phyloP scores from a whole-genome alignment of 2,113 vertebrate genomes.

The Centropus unirufus region DNA sequence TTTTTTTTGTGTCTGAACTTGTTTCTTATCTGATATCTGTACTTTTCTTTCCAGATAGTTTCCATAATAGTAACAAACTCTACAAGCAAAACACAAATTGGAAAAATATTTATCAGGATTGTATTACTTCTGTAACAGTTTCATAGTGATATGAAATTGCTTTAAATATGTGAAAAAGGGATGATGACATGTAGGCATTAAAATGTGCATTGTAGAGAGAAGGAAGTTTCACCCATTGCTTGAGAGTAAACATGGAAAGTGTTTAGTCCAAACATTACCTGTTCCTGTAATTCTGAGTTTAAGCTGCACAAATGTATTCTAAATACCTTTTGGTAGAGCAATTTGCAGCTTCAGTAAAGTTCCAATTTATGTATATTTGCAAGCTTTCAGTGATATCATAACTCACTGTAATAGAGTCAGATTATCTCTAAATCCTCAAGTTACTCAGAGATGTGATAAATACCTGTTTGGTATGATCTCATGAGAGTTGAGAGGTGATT shows the following conservation, averaged over 20 bases:
- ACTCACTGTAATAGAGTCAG: neutral
- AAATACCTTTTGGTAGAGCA: neutral
- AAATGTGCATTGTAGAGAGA: neutral
- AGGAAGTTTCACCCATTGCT: neutral
- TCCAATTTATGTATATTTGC: neutral
- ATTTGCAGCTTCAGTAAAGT: neutral
- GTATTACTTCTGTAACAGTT: neutral
- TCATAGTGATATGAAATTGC: neutral
- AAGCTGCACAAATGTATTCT: neutral
- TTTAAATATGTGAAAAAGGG: neutral
- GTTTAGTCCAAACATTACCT: too few species aligned
- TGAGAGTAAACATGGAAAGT: neutral
- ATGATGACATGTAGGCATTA: neutral
- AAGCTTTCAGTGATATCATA: neutral
- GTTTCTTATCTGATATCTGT: neutral
- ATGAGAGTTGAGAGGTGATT: neutral
- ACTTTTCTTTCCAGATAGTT: neutral
- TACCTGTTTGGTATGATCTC: neutral
- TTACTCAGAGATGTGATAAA: neutral
- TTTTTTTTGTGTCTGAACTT: neutral
- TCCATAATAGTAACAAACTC: conserved; percentile 2
- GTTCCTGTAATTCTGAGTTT: neutral
- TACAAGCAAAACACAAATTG: neutral
- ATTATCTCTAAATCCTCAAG: neutral
- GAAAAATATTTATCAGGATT: conserved; percentile 8